phyloP scores from a whole-genome alignment of 2,888 invertebrate genomes.

The Escarpia spicata region DNA sequence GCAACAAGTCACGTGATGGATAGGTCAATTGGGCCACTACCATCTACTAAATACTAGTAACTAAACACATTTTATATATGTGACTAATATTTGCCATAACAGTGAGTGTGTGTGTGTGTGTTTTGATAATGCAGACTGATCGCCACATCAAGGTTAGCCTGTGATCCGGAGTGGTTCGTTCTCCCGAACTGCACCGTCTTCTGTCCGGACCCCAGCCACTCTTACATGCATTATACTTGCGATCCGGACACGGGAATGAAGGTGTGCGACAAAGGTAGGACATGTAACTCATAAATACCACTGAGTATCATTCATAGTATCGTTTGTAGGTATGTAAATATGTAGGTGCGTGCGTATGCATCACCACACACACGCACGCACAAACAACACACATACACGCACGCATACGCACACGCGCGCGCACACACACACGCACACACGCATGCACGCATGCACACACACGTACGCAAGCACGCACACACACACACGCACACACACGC shows the following conservation, averaged over 20 bases:
- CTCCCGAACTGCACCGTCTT: constrained; percentile 20
- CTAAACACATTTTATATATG: no score
- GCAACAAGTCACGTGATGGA: no score
- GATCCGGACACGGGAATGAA: constrained; percentile 25
- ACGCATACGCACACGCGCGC: no score
- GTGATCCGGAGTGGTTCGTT: constrained; percentile 21
- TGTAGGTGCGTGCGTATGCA: not conserved
- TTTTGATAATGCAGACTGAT: not conserved
- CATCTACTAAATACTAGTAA: no score
- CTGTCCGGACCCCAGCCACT: constrained; percentile 14
- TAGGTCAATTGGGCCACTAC: no score
- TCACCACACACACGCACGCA: no score
- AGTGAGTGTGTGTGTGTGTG: not conserved
- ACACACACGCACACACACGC: no score
- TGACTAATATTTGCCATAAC: not conserved
- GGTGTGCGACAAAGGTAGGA: constrained; percentile 17
- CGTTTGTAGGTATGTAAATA: no score
- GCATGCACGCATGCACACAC: no score
- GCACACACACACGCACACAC: no score
- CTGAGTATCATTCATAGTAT: not conserved
- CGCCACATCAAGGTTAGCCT: not conserved
- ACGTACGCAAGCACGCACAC: no score
- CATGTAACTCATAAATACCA: not conserved
- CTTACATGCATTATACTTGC: constrained; percentile 25
- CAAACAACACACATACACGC: no score